These are phyloP conservation scores for Astropecten irregularis DNA, from an alignment of 53 echinoderm and acorn worm genomes.

Conservation along the genomic window DNA sequence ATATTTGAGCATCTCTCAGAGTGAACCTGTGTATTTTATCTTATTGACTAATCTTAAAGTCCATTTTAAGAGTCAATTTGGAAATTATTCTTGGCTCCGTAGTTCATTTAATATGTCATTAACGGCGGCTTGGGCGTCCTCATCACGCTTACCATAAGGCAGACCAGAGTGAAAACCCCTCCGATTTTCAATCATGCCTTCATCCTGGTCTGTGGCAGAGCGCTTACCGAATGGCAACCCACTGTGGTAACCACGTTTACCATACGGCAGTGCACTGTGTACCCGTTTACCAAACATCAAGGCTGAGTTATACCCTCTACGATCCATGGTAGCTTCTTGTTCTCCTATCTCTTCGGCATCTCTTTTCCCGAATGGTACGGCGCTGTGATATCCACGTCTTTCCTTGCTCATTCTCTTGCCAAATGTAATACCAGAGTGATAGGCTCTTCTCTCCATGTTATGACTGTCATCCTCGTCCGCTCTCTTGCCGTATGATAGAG, in stretches of 20 bases:
- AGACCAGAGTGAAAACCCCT: slow-evolving; percentile 29
- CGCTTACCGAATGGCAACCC: slow-evolving; percentile 48
- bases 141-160: slow-evolving; percentile 33
- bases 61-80: slow-evolving; percentile 28
- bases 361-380: slow-evolving; percentile 34
- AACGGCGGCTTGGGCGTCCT: slow-evolving; percentile 8
- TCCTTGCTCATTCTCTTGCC: slow-evolving; percentile 27
- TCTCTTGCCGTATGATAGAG: slow-evolving; percentile 37
- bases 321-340: neutral
- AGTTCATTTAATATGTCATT: slow-evolving; percentile 34
- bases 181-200: neutral
- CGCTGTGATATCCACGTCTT: slow-evolving; percentile 19
- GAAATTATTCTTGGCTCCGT: slow-evolving; percentile 19
- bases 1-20: no score
- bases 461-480: neutral
- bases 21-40: no score
- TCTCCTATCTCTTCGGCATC: slow-evolving; percentile 5
- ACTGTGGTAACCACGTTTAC: slow-evolving; percentile 13
- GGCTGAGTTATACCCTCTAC: slow-evolving; percentile 43
- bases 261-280: slow-evolving; percentile 23
- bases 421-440: slow-evolving; percentile 33
- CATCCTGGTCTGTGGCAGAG: neutral
- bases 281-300: slow-evolving; percentile 50
- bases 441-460: neutral
- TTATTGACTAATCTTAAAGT: no score